Percentiles rank a stretch among this genome's conserved stretches.
phyloP scores from a whole-genome alignment of 2,113 vertebrate genomes.

The Tinamus guttatus region DNA sequence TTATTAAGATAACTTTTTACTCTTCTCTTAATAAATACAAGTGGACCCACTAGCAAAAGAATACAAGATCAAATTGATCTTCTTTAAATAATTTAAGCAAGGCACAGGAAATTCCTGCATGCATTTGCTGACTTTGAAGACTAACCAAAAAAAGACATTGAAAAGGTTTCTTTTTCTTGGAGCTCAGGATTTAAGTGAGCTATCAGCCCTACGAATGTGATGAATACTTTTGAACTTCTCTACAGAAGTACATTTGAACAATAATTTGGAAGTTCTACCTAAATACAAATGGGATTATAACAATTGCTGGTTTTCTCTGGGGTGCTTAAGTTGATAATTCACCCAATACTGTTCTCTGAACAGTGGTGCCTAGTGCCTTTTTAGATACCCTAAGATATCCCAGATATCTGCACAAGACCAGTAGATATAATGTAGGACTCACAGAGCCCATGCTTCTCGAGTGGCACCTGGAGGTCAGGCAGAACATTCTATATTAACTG shows the following conservation, averaged over 20 bases:
- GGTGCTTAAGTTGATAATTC: neutral
- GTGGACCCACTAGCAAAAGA: conserved; percentile 45
- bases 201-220: conserved; percentile 45
- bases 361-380: neutral
- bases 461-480: neutral
- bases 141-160: conserved; percentile 40
- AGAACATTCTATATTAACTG: neutral
- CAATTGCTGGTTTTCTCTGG: neutral
- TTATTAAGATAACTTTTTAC: conserved; percentile 38
- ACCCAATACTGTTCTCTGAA: neutral
- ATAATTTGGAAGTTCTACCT: conserved; percentile 15
- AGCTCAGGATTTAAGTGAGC: conserved; percentile 16
- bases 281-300: conserved; percentile 17
- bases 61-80: conserved; percentile 36
- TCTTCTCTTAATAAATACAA: conserved; percentile 50
- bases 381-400: neutral
- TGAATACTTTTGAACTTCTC: conserved; percentile 55
- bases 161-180: conserved; percentile 53
- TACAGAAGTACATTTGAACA: conserved; percentile 18
- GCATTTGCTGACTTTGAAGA: conserved; percentile 60
- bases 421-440: neutral
- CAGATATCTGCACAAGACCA: neutral
- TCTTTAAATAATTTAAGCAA: conserved; percentile 58
- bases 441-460: neutral
- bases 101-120: conserved; percentile 70